Base-by-base conservation (phyloP, 53 echinoderm and acorn worm species). In the Henricia sp. region DNA sequence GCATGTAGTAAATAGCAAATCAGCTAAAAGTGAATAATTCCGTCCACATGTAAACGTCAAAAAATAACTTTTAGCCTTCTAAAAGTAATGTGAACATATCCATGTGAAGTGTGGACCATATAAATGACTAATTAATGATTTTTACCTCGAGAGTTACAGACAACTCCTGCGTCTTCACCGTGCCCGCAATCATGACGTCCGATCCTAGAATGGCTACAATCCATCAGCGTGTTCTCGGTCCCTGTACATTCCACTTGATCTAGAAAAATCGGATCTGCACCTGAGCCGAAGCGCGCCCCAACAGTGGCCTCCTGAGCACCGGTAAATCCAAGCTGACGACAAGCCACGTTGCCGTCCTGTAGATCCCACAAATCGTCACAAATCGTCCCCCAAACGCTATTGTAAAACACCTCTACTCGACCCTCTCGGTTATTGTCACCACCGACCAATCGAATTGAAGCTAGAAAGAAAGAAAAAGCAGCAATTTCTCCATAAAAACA, bases 141-240 rank as follows among this genome's bases (percentile, higher is more conserved):
- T 64, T 3, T 64, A 80, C 80, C 64, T 33, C 20, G 48, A 4
- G 80, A 48, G 46, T 39, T 80, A 50, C 80, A 80, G 13, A 80
- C 80, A 8, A 50, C 80, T 1, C 80, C 80, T 2, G 80, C 80
- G 21, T 80, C 80, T 34, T 80, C 62, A 6, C 46, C 33, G 48
- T 80, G 80, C 3, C 30, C 50, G 21, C 80, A 80, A 34, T 63
- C 64, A 64, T 80, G 80, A 26, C 48, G 63, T 6, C 80, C 80
- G 30, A 80, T 64, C 20, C 64, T 64, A 24, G 80, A 27, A 40
- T 80, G 63, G 9, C 4, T 21, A 21, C 80, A 80, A 20, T 19
- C 5, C 63, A 63, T 80, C 63, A 80, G 65, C 35, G 80, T 46
- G 17, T 62, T 23, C 29, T 80, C 80, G 34, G 64, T 64, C 8